Percentiles rank a stretch among this genome's conserved stretches.
phyloP scores from a whole-genome alignment of 2,113 vertebrate species.

The Casuarius casuarius region DNA sequence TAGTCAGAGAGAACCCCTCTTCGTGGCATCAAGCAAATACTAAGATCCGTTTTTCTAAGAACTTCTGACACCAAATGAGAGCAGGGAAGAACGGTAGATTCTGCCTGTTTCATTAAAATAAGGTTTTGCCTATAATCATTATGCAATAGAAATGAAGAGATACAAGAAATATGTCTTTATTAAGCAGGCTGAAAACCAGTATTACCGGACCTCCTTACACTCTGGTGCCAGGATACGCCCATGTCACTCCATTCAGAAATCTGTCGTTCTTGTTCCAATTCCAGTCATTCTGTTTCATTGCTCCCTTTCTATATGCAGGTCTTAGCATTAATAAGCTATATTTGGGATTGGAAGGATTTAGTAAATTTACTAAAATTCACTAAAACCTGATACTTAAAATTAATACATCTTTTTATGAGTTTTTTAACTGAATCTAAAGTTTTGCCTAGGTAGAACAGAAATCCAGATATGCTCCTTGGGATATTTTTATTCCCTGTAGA shows the following conservation, averaged over 20 bases:
- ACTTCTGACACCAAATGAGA: background rate
- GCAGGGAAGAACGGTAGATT: background rate
- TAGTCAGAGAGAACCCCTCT: background rate
- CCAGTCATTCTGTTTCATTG: background rate
- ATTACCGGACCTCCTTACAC: background rate
- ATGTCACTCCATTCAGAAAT: background rate
- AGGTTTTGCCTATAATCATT: background rate
- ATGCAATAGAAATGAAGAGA: background rate
- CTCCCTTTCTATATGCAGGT: background rate
- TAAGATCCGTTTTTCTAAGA: background rate
- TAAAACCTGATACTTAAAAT: background rate
- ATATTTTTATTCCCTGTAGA: background rate
- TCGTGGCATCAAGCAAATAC: background rate
- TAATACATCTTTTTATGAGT: background rate
- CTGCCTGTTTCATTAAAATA: background rate
- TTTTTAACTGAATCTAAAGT: background rate
- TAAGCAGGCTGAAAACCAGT: background rate
- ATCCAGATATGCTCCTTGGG: background rate
- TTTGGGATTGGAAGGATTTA: background rate
- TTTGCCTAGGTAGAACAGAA: accelerated
- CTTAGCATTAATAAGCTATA: background rate
- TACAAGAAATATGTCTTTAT: background rate
- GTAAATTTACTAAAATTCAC: background rate
- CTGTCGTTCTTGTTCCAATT: background rate
- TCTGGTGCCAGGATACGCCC: background rate